Percentiles rank a stretch among this genome's conserved stretches.
Evolutionary conservation across 2,888 invertebrate species (phyloP).

Genomic region (Mesorhabditis spiculigera): DNA sequence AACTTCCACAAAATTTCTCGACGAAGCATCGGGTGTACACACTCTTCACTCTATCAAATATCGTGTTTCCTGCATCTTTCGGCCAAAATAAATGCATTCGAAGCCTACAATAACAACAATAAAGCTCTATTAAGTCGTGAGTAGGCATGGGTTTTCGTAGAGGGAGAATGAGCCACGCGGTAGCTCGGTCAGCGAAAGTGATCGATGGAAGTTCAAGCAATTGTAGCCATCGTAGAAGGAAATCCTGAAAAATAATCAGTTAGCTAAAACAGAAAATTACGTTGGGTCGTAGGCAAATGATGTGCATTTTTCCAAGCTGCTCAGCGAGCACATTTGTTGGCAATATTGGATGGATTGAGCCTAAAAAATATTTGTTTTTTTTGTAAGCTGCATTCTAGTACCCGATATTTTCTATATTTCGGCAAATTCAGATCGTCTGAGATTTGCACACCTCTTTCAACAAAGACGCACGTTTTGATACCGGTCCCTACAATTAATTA

Average conservation of each 20-base stretch:
- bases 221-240: background rate
- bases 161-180: background rate
- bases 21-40: too few species aligned
- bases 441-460: background rate
- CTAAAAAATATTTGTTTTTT: background rate
- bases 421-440: constrained; percentile 2
- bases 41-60: too few species aligned
- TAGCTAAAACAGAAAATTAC: background rate
- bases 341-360: background rate
- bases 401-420: background rate
- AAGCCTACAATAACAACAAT: too few species aligned
- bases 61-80: too few species aligned
- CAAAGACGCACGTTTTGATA: background rate
- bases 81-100: too few species aligned
- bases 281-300: background rate
- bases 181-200: background rate
- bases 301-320: background rate
- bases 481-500: too few species aligned
- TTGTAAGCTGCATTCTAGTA: background rate
- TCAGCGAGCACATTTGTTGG: constrained; percentile 2
- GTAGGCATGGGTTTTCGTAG: constrained; percentile 4
- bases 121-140: background rate
- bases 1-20: too few species aligned
- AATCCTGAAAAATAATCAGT: background rate
- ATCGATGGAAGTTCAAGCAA: constrained; percentile 2